A percentile compares a stretch with the other conserved stretches of the same genome.
Conservation (phyloP, 2,797 vertebrate species). For the Amblyopsis hoosieri region DNA sequence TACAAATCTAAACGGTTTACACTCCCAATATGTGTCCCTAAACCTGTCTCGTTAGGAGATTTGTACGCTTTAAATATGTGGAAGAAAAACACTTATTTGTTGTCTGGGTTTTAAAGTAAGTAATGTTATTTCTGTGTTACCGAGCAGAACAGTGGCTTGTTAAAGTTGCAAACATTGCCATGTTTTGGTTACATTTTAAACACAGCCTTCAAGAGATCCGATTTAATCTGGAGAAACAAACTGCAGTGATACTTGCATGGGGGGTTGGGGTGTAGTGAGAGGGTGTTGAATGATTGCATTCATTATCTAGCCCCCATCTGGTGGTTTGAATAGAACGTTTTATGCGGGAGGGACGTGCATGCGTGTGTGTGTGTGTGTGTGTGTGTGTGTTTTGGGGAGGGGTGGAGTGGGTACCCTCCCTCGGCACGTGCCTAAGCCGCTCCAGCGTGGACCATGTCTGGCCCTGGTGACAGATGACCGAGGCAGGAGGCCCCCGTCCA, state of each 20-base stretch:
- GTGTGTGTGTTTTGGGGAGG: background rate
- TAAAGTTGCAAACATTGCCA: background rate
- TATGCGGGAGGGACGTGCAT: conserved; percentile 28
- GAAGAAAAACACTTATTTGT: conserved; percentile 2
- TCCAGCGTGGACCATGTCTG: conserved; percentile 55
- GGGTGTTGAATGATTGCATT: conserved; percentile 67
- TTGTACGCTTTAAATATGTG: too few species aligned
- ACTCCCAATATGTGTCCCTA: background rate
- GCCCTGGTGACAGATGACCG: conserved; percentile 54
- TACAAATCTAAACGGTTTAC: background rate
- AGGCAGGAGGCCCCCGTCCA: conserved; percentile 33
- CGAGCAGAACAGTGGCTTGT: background rate
- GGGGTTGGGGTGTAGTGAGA: conserved; percentile 9
- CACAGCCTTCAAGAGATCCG: conserved; percentile 1
- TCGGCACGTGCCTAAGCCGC: conserved; percentile 74
- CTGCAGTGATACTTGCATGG: conserved; percentile 42
- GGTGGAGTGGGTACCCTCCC: conserved; percentile 50
- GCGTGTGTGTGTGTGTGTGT: background rate
- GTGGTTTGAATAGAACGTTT: conserved; percentile 72
- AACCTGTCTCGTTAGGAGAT: background rate
- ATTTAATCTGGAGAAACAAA: background rate
- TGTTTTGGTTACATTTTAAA: too few species aligned
- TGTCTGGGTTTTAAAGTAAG: background rate
- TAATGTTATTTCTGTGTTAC: too few species aligned
- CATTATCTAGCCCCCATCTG: conserved; percentile 83